Percentiles rank a stretch among this genome's conserved stretches.
phyloP scores from a whole-genome alignment of 1,140 invertebrate species.

The Limonius californicus region DNA sequence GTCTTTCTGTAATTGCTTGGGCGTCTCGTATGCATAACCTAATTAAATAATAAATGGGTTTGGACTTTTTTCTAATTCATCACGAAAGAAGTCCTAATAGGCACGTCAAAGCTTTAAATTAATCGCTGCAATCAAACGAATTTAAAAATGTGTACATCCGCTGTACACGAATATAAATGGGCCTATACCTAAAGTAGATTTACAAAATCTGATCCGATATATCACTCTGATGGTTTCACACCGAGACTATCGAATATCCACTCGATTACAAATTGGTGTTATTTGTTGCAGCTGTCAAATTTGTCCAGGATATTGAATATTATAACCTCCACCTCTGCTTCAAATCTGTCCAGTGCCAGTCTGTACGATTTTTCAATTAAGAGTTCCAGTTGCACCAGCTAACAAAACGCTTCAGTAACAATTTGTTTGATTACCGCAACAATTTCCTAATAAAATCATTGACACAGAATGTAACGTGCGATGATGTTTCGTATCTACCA shows the following conservation, averaged over 20 bases:
- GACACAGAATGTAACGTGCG: no score
- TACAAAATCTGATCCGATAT: neutral
- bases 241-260: neutral
- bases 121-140: neutral
- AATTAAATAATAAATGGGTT: neutral
- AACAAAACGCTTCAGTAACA: no score
- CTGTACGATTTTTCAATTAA: no score
- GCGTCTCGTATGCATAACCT: no score
- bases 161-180: neutral
- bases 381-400: no score
- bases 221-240: neutral
- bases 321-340: neutral
- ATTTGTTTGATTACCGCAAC: no score
- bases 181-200: neutral
- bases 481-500: no score
- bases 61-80: neutral
- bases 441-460: no score
- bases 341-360: no score
- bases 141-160: neutral
- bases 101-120: neutral
- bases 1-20: no score
- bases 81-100: neutral
- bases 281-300: constrained; percentile 12
- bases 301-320: constrained; percentile 1
- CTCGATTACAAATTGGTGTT: neutral